A percentile compares a stretch with the other conserved stretches of the same genome.
phyloP scores from a whole-genome alignment of 2,797 vertebrate species.

The Ctenochaetus hawaiiensis region DNA sequence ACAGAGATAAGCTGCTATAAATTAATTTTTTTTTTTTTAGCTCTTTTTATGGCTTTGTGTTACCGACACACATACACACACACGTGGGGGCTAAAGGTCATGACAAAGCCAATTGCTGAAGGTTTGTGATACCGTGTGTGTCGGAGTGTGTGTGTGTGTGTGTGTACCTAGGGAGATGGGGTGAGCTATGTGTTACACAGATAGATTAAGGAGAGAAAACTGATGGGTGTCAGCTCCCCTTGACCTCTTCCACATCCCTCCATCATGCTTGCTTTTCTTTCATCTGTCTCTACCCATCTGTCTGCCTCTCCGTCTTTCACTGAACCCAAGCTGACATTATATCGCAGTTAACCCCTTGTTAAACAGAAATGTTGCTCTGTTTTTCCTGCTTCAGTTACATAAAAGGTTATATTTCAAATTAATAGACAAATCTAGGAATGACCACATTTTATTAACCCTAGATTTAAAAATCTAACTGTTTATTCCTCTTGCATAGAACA shows the following conservation, averaged over 20 bases:
- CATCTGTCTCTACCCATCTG: constrained; percentile 27
- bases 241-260: constrained; percentile 67
- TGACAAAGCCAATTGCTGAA: constrained; percentile 57
- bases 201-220: constrained; percentile 67
- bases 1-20: constrained; percentile 40
- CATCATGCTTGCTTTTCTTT: constrained; percentile 54
- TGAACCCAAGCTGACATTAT: constrained; percentile 13
- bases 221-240: constrained; percentile 74
- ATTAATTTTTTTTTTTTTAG: constrained; percentile 39
- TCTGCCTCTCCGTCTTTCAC: constrained; percentile 12
- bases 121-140: constrained; percentile 40
- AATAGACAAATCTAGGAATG: background rate
- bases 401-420: background rate
- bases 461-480: no score
- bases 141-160: constrained; percentile 35
- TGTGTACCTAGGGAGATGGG: constrained; percentile 37
- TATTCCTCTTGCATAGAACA: background rate
- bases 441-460: background rate
- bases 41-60: constrained; percentile 29
- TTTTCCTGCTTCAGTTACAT: background rate
- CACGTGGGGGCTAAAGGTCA: constrained; percentile 51
- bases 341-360: background rate
- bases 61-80: constrained; percentile 8
- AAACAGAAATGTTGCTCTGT: background rate
- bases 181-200: constrained; percentile 56